Conservation (phyloP, 2,113 vertebrate genomes). For the Nibea coibor region DNA sequence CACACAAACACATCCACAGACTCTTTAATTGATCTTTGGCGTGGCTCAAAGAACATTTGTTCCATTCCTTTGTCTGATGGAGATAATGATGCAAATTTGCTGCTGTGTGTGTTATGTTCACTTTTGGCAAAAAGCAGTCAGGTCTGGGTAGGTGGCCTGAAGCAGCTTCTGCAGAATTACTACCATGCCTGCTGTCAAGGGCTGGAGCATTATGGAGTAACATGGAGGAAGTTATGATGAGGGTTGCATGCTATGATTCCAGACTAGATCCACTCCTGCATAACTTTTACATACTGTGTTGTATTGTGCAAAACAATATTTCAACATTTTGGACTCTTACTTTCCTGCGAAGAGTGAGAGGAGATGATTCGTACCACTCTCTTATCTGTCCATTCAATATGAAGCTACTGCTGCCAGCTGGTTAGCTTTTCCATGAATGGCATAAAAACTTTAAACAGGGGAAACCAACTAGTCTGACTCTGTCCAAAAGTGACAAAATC, state of each 20-base stretch:
- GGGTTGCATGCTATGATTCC: background rate
- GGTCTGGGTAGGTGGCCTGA: slow-evolving; percentile 13
- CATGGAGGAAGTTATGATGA: background rate
- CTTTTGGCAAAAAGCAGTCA: background rate
- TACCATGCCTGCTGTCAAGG: background rate
- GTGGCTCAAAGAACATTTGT: background rate
- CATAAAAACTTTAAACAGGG: too few species aligned
- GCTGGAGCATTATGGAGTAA: background rate
- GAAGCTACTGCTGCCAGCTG: background rate
- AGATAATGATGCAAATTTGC: background rate
- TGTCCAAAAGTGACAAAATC: background rate
- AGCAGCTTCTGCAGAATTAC: slow-evolving; percentile 7
- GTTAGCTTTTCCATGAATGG: background rate
- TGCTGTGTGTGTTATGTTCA: slow-evolving; percentile 15
- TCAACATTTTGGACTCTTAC: background rate
- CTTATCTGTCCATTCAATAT: background rate
- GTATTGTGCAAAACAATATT: background rate
- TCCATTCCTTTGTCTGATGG: background rate
- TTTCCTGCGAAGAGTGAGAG: background rate
- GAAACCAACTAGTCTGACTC: too few species aligned
- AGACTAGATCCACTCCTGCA: background rate
- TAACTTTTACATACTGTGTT: background rate
- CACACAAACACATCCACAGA: slow-evolving; percentile 1
- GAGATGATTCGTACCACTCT: background rate
- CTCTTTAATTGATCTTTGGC: background rate